These are phyloP conservation scores for Pollenia angustigena DNA, from an alignment of 2,888 invertebrate species.

Conservation along the genomic window DNA sequence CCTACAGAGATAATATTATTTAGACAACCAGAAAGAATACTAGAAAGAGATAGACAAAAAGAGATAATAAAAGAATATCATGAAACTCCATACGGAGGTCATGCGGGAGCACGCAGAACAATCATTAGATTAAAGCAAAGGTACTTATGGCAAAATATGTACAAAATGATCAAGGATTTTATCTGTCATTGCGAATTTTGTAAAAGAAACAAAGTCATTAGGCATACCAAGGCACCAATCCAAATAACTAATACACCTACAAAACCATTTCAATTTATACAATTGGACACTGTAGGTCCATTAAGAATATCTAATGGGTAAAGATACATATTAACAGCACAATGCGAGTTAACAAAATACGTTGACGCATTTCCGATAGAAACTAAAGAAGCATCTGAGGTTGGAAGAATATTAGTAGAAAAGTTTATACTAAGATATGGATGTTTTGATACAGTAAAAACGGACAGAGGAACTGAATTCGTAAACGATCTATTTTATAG, in stretches of 20 bases:
- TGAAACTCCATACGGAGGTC: neutral
- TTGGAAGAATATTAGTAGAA: conserved; percentile 22
- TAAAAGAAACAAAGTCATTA: conserved; percentile 1
- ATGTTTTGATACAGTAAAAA: conserved; percentile 9
- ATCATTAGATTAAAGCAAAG: conserved; percentile 1
- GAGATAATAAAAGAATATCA: too few relatives aligned
- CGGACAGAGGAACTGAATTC: neutral
- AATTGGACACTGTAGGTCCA: too few relatives aligned
- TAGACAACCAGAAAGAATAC: too few relatives aligned
- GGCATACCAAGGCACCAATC: conserved; percentile 11
- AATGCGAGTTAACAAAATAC: too few relatives aligned
- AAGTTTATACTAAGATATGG: conserved; percentile 24
- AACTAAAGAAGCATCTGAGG: conserved; percentile 20
- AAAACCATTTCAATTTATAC: neutral
- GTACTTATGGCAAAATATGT: neutral
- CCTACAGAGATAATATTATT: too few relatives aligned
- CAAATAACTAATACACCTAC: neutral
- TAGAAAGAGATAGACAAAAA: too few relatives aligned
- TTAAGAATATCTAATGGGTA: too few relatives aligned
- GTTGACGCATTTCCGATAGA: conserved; percentile 1
- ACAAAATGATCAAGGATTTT: neutral
- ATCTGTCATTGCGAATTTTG: neutral
- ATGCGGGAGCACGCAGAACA: conserved; percentile 1
- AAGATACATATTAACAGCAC: too few relatives aligned
- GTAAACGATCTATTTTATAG: neutral